Percentiles rank a stretch among this genome's conserved stretches.
Conservation (phyloP, 2,113 vertebrate species). For the Strigops habroptila region DNA sequence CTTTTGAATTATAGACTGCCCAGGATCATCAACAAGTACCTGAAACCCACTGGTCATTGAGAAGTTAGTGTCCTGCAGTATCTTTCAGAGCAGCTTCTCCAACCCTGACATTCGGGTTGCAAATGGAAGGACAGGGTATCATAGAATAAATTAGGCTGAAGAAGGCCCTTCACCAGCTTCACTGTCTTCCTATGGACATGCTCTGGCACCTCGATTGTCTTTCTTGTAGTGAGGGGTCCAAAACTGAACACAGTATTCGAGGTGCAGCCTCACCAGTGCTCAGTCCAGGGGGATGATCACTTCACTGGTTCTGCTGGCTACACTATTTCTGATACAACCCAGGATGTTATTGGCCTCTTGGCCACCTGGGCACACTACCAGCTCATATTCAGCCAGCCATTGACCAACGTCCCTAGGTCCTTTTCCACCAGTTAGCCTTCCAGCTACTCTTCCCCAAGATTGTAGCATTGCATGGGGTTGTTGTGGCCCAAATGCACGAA, state of each 20-base stretch:
- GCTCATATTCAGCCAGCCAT: neutral
- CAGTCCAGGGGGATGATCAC: neutral
- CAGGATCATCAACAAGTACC: neutral
- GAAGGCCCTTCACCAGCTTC: neutral
- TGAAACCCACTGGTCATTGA: neutral
- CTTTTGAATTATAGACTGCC: neutral
- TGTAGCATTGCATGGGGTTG: neutral
- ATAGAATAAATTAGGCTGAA: neutral
- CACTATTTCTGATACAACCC: neutral
- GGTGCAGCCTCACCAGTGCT: neutral
- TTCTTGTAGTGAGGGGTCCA: neutral
- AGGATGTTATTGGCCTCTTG: neutral
- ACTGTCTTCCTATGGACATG: neutral
- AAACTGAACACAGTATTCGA: neutral
- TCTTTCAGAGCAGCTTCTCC: neutral
- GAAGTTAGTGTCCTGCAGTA: neutral
- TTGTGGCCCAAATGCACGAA: neutral
- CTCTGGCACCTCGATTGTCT: neutral
- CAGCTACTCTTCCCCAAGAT: neutral
- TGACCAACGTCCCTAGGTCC: too few relatives aligned
- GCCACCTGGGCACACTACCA: neutral
- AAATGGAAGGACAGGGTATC: neutral
- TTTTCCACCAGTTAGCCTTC: neutral
- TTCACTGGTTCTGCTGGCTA: neutral
- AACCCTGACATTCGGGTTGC: rapidly evolving